Evolutionary conservation across 2,113 vertebrate genomes (phyloP), one percentile per base, ranked within the genome.

Genomic region (Cervus canadensis): DNA sequence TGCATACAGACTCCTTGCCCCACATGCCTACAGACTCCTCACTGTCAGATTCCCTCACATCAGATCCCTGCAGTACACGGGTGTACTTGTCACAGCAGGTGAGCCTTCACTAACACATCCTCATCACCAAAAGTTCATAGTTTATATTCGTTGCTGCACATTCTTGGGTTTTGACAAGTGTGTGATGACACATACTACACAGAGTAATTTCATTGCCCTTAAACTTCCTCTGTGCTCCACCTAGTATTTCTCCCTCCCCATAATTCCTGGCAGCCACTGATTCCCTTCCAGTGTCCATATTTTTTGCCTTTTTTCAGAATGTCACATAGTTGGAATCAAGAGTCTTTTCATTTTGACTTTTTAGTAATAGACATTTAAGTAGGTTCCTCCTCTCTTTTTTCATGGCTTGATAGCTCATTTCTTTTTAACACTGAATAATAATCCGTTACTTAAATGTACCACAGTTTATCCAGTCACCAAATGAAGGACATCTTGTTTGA

Each of bases 401-500:
- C 45, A 54, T 94, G 67, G 14, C 15, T 93, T 82, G 21, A 28
- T 60, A 82, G 17, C 26, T 71, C 16, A 56, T 97, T 95, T 96
- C 52, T 92, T 96, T 94, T 96, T 89, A 84, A 52, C 23, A 2
- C 17, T 93, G 33, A 91, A 12, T 82, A 92, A 45, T 95, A 86
- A 23, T 85, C 15, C 9, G 16, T 79, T 97, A 67, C 71, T 15
- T 79, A 56, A 9, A 59, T 84, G 7, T 88, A 59, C 25, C n/a
- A 74, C n/a, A 79, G 3, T 74, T 54, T 52, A 87, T 92, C 87
- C 40, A 23, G 91, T 78, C 45, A 91, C 36, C 5, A 83, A 28
- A 45, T 54, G 19, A 81, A 81, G 74, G 67, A 93, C 23, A 54
- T 90, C 40, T 92, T 93, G 21, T 86, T 96, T 89, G 84, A 11